A percentile compares a stretch with the other conserved stretches of the same genome.
Conservation (phyloP, 2,113 vertebrate species). For the Malurus alboscapulatus region DNA sequence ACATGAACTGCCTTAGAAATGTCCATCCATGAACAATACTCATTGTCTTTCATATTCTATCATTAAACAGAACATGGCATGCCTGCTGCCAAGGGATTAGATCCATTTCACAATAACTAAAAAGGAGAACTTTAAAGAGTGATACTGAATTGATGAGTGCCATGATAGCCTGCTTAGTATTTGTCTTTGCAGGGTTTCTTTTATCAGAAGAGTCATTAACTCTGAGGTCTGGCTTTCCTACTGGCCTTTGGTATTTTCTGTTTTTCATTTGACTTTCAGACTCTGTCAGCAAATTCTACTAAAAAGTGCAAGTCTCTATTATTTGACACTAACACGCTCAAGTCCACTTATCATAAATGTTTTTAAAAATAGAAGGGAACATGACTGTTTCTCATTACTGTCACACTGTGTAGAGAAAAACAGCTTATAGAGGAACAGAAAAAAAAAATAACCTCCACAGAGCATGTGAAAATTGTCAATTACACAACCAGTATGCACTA, state of each 20-base stretch:
- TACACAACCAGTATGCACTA: constrained; percentile 67
- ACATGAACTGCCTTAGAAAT: background rate
- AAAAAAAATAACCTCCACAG: constrained; percentile 14
- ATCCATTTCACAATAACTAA: background rate
- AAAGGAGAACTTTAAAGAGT: background rate
- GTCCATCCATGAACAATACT: background rate
- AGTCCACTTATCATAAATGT: constrained; percentile 56
- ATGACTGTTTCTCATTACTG: constrained; percentile 72
- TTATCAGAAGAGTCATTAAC: constrained; percentile 1
- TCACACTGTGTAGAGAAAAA: constrained; percentile 65
- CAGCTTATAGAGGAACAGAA: constrained; percentile 57
- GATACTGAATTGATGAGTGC: background rate
- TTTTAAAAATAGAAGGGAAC: constrained; percentile 63
- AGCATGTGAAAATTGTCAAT: constrained; percentile 73
- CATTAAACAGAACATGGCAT: background rate
- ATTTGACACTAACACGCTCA: constrained; percentile 26
- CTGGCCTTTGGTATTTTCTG: background rate
- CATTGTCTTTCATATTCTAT: background rate
- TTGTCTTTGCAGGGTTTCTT: constrained; percentile 2
- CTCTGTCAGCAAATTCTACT: constrained; percentile 36
- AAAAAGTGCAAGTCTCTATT: constrained; percentile 42
- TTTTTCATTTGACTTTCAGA: constrained; percentile 26
- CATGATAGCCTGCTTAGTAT: background rate
- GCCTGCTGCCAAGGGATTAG: background rate
- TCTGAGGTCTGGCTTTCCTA: background rate